Evolutionary conservation across 2,797 vertebrate species (phyloP).

Genomic region (Clangula hyemalis): DNA sequence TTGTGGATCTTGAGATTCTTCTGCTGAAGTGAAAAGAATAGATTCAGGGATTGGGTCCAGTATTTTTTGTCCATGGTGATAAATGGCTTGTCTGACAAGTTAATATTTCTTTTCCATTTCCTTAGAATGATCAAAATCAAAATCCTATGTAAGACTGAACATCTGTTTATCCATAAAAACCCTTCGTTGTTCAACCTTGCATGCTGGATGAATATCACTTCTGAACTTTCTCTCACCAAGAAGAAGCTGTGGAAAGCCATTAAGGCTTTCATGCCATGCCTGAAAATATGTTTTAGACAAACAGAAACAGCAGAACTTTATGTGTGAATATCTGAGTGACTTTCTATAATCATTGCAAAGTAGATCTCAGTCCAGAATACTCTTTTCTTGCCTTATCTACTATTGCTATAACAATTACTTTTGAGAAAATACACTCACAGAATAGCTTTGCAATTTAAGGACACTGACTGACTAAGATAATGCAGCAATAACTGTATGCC

Average conservation of each 20-base stretch:
- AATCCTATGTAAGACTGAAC: background rate
- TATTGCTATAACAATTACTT: background rate
- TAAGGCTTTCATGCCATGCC: background rate
- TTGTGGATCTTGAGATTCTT: background rate
- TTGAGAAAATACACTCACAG: background rate
- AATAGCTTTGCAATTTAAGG: background rate
- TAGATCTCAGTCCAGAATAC: background rate
- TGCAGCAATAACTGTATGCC: background rate
- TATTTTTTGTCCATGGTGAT: background rate
- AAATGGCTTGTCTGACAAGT: background rate
- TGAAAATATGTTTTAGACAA: background rate
- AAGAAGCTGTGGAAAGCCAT: background rate
- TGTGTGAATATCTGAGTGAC: background rate
- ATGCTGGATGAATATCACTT: background rate
- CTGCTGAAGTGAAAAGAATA: background rate
- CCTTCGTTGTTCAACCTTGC: background rate
- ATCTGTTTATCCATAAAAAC: background rate
- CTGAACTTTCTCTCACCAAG: constrained; percentile 6
- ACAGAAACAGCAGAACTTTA: background rate
- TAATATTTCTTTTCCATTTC: background rate
- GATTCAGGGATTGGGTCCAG: background rate
- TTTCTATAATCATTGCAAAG: background rate
- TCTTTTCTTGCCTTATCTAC: background rate
- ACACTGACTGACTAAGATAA: background rate
- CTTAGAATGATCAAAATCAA: background rate